phyloP scores from a whole-genome alignment of 64 coral and sea anemone genomes.

The Montipora sp. region DNA sequence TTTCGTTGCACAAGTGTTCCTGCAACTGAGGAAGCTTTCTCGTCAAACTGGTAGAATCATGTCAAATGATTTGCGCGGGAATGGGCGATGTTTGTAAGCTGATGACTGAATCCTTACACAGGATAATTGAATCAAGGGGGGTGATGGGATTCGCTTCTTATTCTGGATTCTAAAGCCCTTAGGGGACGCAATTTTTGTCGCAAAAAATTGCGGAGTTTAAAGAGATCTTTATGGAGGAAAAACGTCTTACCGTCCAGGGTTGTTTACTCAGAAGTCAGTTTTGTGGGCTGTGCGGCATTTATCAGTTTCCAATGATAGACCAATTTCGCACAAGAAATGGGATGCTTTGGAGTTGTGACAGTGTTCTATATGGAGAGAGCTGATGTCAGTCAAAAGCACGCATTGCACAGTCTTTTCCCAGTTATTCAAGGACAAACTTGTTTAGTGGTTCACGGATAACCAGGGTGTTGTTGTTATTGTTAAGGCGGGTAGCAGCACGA shows the following conservation, averaged over 20 bases:
- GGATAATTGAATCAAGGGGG: neutral
- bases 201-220: neutral
- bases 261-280: slow-evolving; percentile 34
- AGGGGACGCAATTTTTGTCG: neutral
- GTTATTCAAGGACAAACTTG: slow-evolving; percentile 22
- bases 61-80: too few species aligned
- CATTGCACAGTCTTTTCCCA: slow-evolving; percentile 19
- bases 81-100: too few species aligned
- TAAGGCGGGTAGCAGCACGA: slow-evolving; percentile 33
- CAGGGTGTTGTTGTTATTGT: slow-evolving; percentile 44
- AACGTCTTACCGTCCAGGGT: neutral
- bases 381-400: slow-evolving; percentile 13
- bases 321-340: neutral
- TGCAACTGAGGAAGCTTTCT: too few species aligned
- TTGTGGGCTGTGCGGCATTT: slow-evolving; percentile 29
- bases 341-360: slow-evolving; percentile 21
- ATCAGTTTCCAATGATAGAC: neutral
- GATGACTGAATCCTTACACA: too few species aligned
- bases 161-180: neutral
- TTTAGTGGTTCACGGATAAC: slow-evolving; percentile 1
- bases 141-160: neutral
- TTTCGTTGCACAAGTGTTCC: too few species aligned
- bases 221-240: neutral
- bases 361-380: slow-evolving; percentile 36
- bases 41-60: too few species aligned